Evolutionary conservation across 2,888 invertebrate genomes (phyloP).

Genomic region (Hofmannophila pseudospretella): DNA sequence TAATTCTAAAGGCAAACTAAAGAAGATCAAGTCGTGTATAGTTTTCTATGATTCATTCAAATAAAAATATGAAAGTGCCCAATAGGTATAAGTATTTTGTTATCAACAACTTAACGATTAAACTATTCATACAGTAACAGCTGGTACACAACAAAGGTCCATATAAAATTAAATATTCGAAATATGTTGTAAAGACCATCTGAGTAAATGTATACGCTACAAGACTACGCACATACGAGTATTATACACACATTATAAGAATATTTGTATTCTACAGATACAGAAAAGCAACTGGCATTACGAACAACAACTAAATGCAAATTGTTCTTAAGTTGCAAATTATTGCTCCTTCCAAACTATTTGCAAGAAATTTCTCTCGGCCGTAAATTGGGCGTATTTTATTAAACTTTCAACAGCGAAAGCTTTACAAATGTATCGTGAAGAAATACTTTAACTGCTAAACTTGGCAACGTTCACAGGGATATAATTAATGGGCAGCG

Average conservation of each 20-base stretch:
- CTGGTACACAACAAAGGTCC: too few species aligned
- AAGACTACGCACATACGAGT: background rate
- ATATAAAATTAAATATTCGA: background rate
- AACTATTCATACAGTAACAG: too few species aligned
- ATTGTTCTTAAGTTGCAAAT: slow-evolving; percentile 2
- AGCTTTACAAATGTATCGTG: slow-evolving; percentile 39
- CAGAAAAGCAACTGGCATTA: background rate
- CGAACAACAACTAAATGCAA: background rate
- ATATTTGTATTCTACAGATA: background rate
- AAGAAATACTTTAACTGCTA: slow-evolving; percentile 30
- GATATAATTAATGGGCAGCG: slow-evolving; percentile 58
- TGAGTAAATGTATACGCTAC: too few species aligned
- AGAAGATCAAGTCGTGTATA: too few species aligned
- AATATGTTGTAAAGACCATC: background rate
- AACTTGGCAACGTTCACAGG: slow-evolving; percentile 42
- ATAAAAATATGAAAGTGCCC: too few species aligned
- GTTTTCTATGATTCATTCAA: too few species aligned
- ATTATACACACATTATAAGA: too few species aligned
- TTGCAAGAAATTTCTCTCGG: slow-evolving; percentile 21
- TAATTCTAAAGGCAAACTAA: too few species aligned
- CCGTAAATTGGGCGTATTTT: slow-evolving; percentile 30
- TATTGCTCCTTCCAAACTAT: slow-evolving; percentile 14
- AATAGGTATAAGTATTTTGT: too few species aligned
- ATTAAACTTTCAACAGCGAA: slow-evolving; percentile 32
- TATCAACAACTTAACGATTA: too few species aligned